A percentile compares a stretch with the other conserved stretches of the same genome.
These are phyloP conservation scores for Symphodus melops DNA, from an alignment of 2,113 vertebrate genomes.

Conservation along the genomic window DNA sequence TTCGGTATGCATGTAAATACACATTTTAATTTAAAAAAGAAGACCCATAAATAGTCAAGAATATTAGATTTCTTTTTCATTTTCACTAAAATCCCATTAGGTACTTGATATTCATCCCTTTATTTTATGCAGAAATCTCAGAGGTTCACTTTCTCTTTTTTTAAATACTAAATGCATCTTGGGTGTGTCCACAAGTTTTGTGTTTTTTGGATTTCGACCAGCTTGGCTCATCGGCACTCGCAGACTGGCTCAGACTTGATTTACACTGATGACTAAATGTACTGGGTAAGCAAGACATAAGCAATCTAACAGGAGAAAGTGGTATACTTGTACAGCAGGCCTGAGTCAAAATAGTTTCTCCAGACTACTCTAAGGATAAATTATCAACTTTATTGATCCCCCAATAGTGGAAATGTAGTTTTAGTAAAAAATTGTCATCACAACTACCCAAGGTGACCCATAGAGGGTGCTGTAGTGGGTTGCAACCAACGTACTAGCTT, in stretches of 20 bases:
- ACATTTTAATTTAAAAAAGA: neutral
- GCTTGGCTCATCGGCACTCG: slow-evolving; percentile 8
- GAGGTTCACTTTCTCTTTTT: neutral
- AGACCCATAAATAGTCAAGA: neutral
- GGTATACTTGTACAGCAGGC: too few species aligned
- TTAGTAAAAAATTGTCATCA: too few species aligned
- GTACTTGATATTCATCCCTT: neutral
- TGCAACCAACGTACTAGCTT: too few species aligned
- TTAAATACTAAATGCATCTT: neutral
- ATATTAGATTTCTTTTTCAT: too few species aligned
- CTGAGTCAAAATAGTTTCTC: neutral
- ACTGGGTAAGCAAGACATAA: slow-evolving; percentile 13
- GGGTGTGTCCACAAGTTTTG: slow-evolving; percentile 4
- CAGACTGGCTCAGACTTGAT: slow-evolving; percentile 30
- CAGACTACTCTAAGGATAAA: too few species aligned
- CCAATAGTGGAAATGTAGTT: too few species aligned
- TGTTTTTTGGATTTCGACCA: slow-evolving; percentile 19
- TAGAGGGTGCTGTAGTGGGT: too few species aligned
- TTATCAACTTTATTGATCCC: too few species aligned
- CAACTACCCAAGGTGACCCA: too few species aligned
- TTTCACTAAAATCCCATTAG: too few species aligned
- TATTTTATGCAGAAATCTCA: neutral
- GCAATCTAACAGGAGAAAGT: neutral
- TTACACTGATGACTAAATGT: slow-evolving; percentile 9
- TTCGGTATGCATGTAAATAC: neutral